Evolutionary conservation across 2,113 vertebrate genomes (phyloP).

Genomic region (Channa maculata): DNA sequence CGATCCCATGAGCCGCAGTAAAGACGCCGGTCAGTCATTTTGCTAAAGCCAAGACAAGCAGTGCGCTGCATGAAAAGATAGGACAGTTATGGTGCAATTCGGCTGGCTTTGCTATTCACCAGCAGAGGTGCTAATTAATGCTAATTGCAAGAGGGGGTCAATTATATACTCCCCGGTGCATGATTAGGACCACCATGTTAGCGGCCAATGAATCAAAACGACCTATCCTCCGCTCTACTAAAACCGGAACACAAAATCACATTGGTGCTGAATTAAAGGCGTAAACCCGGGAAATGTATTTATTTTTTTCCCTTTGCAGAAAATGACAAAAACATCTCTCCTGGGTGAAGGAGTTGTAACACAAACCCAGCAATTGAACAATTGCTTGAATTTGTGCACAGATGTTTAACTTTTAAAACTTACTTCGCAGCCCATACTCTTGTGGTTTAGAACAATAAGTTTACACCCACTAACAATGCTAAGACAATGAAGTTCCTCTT

Average conservation of each 20-base stretch:
- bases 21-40: slow-evolving; percentile 32
- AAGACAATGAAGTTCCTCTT: neutral
- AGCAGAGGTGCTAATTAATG: slow-evolving; percentile 79
- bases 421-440: neutral
- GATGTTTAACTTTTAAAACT: neutral
- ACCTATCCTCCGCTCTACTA: slow-evolving; percentile 18
- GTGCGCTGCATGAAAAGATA: slow-evolving; percentile 43
- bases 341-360: neutral
- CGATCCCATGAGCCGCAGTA: slow-evolving; percentile 51
- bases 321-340: slow-evolving; percentile 26
- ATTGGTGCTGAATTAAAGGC: slow-evolving; percentile 42
- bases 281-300: slow-evolving; percentile 20
- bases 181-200: slow-evolving; percentile 65
- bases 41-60: slow-evolving; percentile 47
- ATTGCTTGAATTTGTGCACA: slow-evolving; percentile 2
- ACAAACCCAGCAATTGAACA: slow-evolving; percentile 31
- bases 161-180: slow-evolving; percentile 70
- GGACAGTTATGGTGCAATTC: slow-evolving; percentile 60
- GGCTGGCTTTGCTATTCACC: slow-evolving; percentile 62
- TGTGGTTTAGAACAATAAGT: slow-evolving; percentile 22
- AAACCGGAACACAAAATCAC: slow-evolving; percentile 30
- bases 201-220: slow-evolving; percentile 64
- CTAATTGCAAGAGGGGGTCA: slow-evolving; percentile 73
- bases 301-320: neutral
- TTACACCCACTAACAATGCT: neutral